Conservation (phyloP, 2,797 vertebrate species). For the Aphelocoma californica region DNA sequence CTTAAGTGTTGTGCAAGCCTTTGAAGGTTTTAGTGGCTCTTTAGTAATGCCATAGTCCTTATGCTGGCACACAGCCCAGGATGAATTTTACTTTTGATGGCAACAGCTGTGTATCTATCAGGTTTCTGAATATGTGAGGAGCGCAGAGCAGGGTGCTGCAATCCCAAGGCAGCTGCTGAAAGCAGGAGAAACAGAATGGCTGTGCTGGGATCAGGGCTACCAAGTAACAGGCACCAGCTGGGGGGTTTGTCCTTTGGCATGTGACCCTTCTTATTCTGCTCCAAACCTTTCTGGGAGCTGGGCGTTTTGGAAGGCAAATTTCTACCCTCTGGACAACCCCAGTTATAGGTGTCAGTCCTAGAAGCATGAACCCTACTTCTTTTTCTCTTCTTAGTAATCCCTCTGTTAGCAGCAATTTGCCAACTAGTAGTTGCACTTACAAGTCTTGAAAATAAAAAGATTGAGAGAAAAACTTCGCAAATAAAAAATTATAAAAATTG, state of each 20-base stretch:
- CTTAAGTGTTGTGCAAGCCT: background rate
- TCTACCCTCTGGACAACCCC: background rate
- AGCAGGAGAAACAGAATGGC: background rate
- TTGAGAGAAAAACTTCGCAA: background rate
- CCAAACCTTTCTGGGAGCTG: background rate
- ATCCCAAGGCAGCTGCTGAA: background rate
- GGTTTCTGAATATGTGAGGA: background rate
- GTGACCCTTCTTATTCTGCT: background rate
- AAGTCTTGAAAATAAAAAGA: background rate
- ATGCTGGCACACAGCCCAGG: background rate
- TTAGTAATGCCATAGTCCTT: background rate
- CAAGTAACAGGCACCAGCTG: background rate
- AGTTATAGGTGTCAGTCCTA: background rate
- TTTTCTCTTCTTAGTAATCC: background rate
- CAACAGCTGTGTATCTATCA: slow-evolving; percentile 27
- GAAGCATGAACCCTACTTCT: background rate
- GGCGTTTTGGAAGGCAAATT: background rate
- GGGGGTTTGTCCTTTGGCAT: background rate
- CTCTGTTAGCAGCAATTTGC: background rate
- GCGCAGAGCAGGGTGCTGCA: background rate
- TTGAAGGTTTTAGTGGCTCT: slow-evolving; percentile 27
- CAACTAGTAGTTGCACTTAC: background rate
- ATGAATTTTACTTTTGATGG: slow-evolving; percentile 21
- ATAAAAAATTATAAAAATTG: background rate
- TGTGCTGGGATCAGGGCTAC: background rate